Percentiles rank a stretch among this genome's conserved stretches.
phyloP scores from a whole-genome alignment of 2,888 invertebrate species.

The Ametastegia equiseti region DNA sequence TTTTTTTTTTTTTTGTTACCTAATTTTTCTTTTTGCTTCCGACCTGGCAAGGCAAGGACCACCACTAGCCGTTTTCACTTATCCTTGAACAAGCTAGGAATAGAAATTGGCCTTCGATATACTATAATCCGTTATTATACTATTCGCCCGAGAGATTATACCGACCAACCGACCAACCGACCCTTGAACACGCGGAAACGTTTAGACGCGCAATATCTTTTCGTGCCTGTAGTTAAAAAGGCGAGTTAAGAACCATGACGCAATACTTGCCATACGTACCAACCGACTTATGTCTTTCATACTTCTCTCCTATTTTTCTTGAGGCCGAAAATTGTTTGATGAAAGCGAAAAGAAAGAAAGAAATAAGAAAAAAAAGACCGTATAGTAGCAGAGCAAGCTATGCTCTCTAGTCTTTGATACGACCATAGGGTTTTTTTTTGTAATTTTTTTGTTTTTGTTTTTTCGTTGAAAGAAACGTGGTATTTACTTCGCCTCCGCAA shows the following conservation, averaged over 20 bases:
- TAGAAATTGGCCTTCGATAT: slow-evolving; percentile 72
- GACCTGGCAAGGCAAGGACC: slow-evolving; percentile 22
- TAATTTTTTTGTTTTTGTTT: not conserved
- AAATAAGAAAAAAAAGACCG: not conserved
- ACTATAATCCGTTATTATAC: slow-evolving; percentile 48
- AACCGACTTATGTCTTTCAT: not conserved
- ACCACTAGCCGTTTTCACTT: slow-evolving; percentile 48
- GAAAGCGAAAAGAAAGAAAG: not conserved
- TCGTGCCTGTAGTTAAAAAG: not conserved
- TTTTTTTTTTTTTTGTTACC: not conserved
- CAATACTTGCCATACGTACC: no score
- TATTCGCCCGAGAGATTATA: slow-evolving; percentile 32
- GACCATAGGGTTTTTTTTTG: not conserved
- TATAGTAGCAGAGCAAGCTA: not conserved
- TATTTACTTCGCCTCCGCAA: slow-evolving; percentile 30
- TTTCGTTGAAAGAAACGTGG: not conserved
- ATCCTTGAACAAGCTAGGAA: slow-evolving; percentile 66
- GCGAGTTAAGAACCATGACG: not conserved
- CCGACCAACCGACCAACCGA: no score
- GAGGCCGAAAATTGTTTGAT: not conserved
- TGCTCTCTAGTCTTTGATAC: slow-evolving; percentile 13
- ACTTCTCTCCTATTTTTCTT: not conserved
- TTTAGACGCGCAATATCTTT: slow-evolving; percentile 33
- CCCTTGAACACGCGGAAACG: slow-evolving; percentile 29
- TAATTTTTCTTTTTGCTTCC: not conserved